Percentiles rank a stretch among this genome's conserved stretches.
These are phyloP conservation scores for Tuberolachnus salignus DNA, from an alignment of 2,888 invertebrate species.

Conservation along the genomic window DNA sequence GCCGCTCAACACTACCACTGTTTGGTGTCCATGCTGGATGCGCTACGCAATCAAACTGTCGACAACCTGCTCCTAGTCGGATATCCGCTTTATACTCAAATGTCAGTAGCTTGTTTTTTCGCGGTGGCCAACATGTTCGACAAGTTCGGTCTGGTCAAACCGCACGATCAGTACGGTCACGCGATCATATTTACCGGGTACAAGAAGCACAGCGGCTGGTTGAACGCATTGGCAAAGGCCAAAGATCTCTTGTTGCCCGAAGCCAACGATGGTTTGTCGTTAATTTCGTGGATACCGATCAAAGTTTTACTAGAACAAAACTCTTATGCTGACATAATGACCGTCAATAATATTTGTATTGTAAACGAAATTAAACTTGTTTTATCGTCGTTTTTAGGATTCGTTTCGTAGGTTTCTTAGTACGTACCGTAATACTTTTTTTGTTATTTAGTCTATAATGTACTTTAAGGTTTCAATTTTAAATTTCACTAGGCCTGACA, in stretches of 20 bases:
- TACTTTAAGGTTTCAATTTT: too few species aligned
- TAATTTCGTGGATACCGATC: constrained; percentile 44
- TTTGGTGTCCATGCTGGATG: not conserved
- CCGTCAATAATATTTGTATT: constrained; percentile 30
- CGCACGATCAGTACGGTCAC: constrained; percentile 12
- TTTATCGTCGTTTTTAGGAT: not conserved
- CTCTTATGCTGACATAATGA: not conserved
- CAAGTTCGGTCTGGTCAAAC: not conserved
- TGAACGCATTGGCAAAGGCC: not conserved
- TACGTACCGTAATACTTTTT: too few species aligned
- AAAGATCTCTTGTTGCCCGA: not conserved
- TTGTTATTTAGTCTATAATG: too few species aligned
- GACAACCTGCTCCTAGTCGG: constrained; percentile 21
- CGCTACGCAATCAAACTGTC: not conserved
- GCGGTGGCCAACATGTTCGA: constrained; percentile 45
- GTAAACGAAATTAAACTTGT: constrained; percentile 14
- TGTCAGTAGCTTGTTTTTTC: constrained; percentile 21
- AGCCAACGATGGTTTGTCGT: not conserved
- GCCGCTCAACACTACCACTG: constrained; percentile 8
- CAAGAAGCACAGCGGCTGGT: constrained; percentile 1
- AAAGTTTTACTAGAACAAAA: constrained; percentile 23
- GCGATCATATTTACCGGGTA: constrained; percentile 6
- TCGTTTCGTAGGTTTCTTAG: not conserved
- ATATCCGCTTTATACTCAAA: constrained; percentile 42
- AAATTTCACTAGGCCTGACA: too few species aligned